phyloP scores from a whole-genome alignment of 2,797 vertebrate species.

The Betta splendens region DNA sequence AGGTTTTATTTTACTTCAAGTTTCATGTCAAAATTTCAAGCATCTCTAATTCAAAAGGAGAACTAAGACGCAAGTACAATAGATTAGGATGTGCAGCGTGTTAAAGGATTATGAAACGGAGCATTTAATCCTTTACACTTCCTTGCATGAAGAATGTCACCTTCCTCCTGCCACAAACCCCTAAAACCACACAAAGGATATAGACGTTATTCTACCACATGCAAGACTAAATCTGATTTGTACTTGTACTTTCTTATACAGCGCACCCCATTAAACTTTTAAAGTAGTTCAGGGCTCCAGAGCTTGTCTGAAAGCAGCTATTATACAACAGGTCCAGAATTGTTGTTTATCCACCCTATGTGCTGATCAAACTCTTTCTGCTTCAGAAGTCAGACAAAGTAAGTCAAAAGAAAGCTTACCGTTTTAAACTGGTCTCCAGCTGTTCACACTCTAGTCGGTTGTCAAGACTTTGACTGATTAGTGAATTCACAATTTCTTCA shows the following conservation, averaged over 20 bases:
- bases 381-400: slow-evolving; percentile 1
- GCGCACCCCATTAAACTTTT: too few species aligned
- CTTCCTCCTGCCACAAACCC: slow-evolving; percentile 5
- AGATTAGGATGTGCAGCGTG: neutral
- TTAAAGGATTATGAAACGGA: slow-evolving; percentile 13
- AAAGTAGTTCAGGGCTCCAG: too few species aligned
- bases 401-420: slow-evolving; percentile 58
- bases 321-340: too few species aligned
- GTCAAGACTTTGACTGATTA: slow-evolving; percentile 74
- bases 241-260: too few species aligned
- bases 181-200: slow-evolving; percentile 28
- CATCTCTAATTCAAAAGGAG: neutral
- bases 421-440: slow-evolving; percentile 76
- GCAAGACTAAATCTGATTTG: neutral
- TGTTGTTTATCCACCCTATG: too few species aligned
- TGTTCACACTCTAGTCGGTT: slow-evolving; percentile 75
- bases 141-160: slow-evolving; percentile 66
- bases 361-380: too few species aligned
- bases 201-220: neutral
- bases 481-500: slow-evolving; percentile 74
- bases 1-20: neutral
- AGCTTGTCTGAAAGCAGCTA: too few species aligned
- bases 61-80: neutral
- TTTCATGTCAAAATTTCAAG: neutral
- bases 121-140: slow-evolving; percentile 60